Evolutionary conservation across 2,888 invertebrate species (phyloP).

Genomic region (Amiota mariae): DNA sequence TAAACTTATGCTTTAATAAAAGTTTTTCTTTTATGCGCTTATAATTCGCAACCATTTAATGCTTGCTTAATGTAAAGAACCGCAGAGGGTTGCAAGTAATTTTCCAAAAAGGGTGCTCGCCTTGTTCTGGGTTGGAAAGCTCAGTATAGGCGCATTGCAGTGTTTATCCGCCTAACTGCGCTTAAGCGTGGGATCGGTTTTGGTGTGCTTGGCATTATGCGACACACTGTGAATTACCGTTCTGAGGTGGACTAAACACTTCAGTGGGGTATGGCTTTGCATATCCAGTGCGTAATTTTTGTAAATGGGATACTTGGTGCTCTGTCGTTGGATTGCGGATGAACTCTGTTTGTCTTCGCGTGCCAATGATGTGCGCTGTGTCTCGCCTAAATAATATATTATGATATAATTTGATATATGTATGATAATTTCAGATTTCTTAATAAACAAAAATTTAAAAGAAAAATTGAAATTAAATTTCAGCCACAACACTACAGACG

Average conservation of each 20-base stretch:
- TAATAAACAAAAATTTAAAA: too few relatives aligned
- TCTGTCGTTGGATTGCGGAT: constrained; percentile 11
- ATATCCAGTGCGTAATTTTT: constrained; percentile 73
- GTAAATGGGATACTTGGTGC: constrained; percentile 27
- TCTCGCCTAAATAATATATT: constrained; percentile 17
- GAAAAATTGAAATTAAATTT: too few relatives aligned
- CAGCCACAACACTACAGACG: too few relatives aligned
- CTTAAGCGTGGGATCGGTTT: background rate
- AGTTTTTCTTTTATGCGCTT: too few relatives aligned
- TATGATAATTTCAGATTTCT: too few relatives aligned
- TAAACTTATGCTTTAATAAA: too few relatives aligned
- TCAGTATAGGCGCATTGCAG: constrained; percentile 21
- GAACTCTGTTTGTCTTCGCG: background rate
- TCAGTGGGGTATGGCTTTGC: constrained; percentile 74
- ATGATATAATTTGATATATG: too few relatives aligned
- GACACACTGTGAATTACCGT: too few relatives aligned
- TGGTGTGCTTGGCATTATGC: background rate
- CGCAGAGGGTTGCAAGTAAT: background rate
- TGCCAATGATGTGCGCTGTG: constrained; percentile 20
- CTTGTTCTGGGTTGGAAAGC: background rate
- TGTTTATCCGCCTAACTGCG: background rate
- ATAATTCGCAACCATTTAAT: background rate
- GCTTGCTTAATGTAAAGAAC: background rate
- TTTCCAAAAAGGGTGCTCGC: constrained; percentile 17
- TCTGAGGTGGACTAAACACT: constrained; percentile 1